Percentiles rank a stretch among this genome's conserved stretches.
Conservation (phyloP, 2,113 vertebrate genomes). For the Microtus richardsoni region DNA sequence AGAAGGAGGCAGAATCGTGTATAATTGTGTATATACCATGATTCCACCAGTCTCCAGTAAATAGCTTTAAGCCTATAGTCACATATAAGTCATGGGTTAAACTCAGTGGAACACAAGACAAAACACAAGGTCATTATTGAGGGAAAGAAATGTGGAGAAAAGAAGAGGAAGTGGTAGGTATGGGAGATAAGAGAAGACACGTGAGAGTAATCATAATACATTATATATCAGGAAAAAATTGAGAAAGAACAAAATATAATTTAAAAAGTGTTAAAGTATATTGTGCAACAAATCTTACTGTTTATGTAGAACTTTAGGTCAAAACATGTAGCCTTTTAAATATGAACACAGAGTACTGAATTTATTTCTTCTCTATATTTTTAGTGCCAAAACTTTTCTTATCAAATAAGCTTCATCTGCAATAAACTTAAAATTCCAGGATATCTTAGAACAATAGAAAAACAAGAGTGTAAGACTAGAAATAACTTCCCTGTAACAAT, state of each 20-base stretch:
- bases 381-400: background rate
- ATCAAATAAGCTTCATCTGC: background rate
- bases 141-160: background rate
- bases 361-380: background rate
- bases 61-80: background rate
- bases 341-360: background rate
- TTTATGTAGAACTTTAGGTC: background rate
- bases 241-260: background rate
- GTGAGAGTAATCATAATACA: background rate
- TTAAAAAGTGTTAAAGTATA: background rate
- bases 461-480: background rate
- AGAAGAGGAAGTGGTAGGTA: background rate
- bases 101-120: background rate
- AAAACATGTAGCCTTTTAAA: background rate
- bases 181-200: background rate
- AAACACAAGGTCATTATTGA: background rate
- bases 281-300: background rate
- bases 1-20: no score
- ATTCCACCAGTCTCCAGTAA: background rate
- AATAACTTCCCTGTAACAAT: constrained; percentile 10
- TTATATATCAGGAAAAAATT: background rate
- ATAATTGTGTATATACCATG: background rate
- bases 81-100: background rate
- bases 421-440: background rate
- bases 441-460: background rate